A percentile compares a stretch with the other conserved stretches of the same genome.
Conservation (phyloP, 2,113 vertebrate species). For the Nannobrachium achirus region DNA sequence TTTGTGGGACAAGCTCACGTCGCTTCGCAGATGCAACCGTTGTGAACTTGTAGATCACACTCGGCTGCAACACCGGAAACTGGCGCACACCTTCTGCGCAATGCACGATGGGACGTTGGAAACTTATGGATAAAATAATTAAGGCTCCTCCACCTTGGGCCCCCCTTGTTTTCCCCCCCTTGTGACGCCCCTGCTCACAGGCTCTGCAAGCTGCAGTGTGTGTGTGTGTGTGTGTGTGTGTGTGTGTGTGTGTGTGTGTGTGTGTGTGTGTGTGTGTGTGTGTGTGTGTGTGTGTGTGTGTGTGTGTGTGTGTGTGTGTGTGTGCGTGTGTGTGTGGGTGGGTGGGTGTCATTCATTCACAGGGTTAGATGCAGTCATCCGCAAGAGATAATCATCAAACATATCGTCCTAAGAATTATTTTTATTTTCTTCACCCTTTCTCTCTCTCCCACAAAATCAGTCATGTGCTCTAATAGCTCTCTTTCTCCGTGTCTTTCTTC, state of each 20-base stretch:
- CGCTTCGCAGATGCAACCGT: too few species aligned
- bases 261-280: not conserved
- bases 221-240: not conserved
- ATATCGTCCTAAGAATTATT: constrained; percentile 16
- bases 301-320: not conserved
- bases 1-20: too few species aligned
- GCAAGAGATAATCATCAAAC: constrained; percentile 11
- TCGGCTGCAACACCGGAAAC: too few species aligned
- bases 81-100: too few species aligned
- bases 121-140: too few species aligned
- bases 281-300: not conserved
- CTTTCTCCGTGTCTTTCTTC: constrained; percentile 1
- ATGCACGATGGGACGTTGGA: too few species aligned
- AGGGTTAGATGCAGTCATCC: not conserved
- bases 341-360: not conserved
- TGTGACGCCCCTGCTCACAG: constrained; percentile 17
- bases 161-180: too few species aligned
- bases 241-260: not conserved
- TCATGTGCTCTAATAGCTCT: not conserved
- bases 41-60: too few species aligned
- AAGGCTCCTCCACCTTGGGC: too few species aligned
- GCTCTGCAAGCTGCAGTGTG: constrained; percentile 9
- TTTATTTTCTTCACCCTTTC: not conserved
- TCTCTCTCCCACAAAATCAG: not conserved
- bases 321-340: not conserved